phyloP scores from a whole-genome alignment of 2,113 vertebrate species.

The Oncorhynchus keta region DNA sequence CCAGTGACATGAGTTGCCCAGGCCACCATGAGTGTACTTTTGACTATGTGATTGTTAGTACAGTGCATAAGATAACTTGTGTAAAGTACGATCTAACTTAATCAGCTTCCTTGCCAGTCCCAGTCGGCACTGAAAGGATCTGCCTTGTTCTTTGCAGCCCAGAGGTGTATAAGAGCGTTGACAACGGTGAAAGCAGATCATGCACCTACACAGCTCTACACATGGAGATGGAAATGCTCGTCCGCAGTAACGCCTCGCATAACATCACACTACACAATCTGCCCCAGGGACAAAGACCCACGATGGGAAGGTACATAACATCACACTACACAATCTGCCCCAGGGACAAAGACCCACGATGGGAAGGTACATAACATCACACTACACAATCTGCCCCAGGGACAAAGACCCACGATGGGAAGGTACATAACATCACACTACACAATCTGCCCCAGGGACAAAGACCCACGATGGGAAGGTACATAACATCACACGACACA shows the following conservation, averaged over 20 bases:
- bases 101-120: not conserved
- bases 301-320: conserved; percentile 87
- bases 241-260: conserved; percentile 77
- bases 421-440: conserved; percentile 89
- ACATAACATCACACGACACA: not conserved
- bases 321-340: not conserved
- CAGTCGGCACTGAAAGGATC: conserved; percentile 14
- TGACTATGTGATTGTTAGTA: not conserved
- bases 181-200: conserved; percentile 70
- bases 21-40: not conserved
- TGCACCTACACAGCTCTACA: conserved; percentile 59
- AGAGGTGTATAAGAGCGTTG: conserved; percentile 76
- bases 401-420: conserved; percentile 77
- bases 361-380: conserved; percentile 80
- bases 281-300: conserved; percentile 87
- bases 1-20: not conserved
- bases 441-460: conserved; percentile 85
- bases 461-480: conserved; percentile 96
- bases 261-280: conserved; percentile 92
- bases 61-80: not conserved
- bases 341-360: conserved; percentile 61
- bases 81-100: not conserved
- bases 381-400: conserved; percentile 65
- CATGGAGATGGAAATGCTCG: conserved; percentile 73
- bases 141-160: conserved; percentile 65